Conservation (phyloP, 2,888 invertebrate genomes). For the Mesorhabditis belari region DNA sequence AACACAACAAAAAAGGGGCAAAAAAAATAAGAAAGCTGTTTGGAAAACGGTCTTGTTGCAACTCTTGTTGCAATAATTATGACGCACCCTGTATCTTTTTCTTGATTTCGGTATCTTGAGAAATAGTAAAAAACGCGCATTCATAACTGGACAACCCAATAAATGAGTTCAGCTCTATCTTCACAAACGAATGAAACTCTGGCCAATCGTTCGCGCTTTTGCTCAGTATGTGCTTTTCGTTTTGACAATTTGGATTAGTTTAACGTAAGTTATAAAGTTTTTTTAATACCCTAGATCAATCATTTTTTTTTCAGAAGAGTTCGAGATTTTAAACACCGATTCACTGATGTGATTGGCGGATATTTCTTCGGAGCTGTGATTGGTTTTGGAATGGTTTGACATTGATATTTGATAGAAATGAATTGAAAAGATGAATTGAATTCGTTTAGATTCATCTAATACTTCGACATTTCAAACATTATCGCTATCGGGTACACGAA, state of each 20-base stretch:
- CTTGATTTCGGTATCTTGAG: too few relatives aligned
- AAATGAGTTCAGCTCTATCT: neutral
- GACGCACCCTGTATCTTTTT: too few relatives aligned
- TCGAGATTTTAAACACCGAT: neutral
- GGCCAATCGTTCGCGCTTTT: neutral
- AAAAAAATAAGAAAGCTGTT: too few relatives aligned
- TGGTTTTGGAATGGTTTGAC: neutral
- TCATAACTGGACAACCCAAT: too few relatives aligned
- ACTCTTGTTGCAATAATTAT: too few relatives aligned
- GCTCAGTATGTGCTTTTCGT: neutral
- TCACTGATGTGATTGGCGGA: neutral
- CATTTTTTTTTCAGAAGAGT: neutral
- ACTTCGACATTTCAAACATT: neutral
- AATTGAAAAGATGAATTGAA: neutral
- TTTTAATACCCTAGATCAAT: too few relatives aligned
- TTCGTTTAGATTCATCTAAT: neutral
- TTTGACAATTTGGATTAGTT: neutral
- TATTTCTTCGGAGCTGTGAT: neutral
- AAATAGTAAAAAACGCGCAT: too few relatives aligned
- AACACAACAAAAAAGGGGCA: too few relatives aligned
- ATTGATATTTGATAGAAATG: neutral
- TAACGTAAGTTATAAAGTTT: neutral
- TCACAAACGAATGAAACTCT: neutral
- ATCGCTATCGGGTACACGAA: neutral
- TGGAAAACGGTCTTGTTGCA: too few relatives aligned